Conservation (phyloP, 2,888 invertebrate genomes). For the Margaritifera margaritifera region DNA sequence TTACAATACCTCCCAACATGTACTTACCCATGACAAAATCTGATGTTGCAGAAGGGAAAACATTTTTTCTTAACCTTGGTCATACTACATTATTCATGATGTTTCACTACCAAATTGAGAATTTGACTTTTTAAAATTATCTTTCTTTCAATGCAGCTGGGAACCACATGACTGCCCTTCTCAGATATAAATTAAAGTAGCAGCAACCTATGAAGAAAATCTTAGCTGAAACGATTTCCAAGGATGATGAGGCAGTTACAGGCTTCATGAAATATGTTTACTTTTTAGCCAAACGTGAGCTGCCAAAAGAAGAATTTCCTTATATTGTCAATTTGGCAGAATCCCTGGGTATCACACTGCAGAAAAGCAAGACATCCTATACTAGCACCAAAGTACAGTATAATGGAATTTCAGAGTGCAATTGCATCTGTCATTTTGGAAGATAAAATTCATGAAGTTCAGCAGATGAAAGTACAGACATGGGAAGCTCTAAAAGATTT, state of each 20-base stretch:
- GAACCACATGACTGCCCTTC: slow-evolving; percentile 1
- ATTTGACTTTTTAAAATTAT: neutral
- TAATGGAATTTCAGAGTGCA: slow-evolving; percentile 18
- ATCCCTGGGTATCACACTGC: slow-evolving; percentile 1
- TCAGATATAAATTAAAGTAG: slow-evolving; percentile 5
- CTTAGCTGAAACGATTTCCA: neutral
- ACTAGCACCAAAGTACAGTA: slow-evolving; percentile 7
- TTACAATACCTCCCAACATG: no score
- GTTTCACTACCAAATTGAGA: no score
- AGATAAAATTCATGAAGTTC: slow-evolving; percentile 4
- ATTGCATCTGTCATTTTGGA: slow-evolving; percentile 13
- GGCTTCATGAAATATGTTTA: slow-evolving; percentile 3
- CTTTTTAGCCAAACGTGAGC: slow-evolving; percentile 11
- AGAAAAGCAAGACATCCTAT: neutral
- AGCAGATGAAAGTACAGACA: slow-evolving; percentile 22
- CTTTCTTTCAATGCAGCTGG: slow-evolving; percentile 3
- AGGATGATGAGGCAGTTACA: neutral
- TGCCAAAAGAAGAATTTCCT: slow-evolving; percentile 19
- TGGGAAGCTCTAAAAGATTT: slow-evolving; percentile 13
- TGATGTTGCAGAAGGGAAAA: no score
- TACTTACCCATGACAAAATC: no score
- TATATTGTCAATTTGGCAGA: slow-evolving; percentile 7
- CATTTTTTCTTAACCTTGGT: neutral
- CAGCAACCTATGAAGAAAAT: neutral
- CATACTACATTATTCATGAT: no score